phyloP scores from a whole-genome alignment of 2,888 invertebrate genomes.

The Zelleria hepariella region DNA sequence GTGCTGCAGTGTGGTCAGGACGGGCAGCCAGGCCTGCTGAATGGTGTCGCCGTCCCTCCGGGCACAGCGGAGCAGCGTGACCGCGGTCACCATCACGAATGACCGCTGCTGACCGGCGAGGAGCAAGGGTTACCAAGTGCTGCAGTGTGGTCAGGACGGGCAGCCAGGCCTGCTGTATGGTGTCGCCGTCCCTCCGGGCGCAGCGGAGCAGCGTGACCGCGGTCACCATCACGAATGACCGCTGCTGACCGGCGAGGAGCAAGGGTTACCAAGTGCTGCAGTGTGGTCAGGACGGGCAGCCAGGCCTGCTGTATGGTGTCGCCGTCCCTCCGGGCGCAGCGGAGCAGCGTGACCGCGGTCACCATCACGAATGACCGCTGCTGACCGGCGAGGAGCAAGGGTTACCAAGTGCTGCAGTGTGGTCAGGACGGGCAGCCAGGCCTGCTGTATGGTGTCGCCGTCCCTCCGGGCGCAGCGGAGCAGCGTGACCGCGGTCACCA shows the following conservation, averaged over 20 bases:
- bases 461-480: conserved; percentile 92
- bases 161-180: conserved; percentile 95
- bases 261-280: conserved; percentile 87
- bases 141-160: conserved; percentile 95
- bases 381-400: too few relatives aligned
- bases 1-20: conserved; percentile 94
- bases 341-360: conserved; percentile 92
- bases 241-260: conserved; percentile 84
- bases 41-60: conserved; percentile 93
- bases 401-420: conserved; percentile 88
- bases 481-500: conserved; percentile 95
- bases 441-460: conserved; percentile 91
- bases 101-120: conserved; percentile 83
- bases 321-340: conserved; percentile 92
- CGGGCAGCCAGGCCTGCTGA: conserved; percentile 95
- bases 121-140: conserved; percentile 80
- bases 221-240: conserved; percentile 92
- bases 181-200: conserved; percentile 92
- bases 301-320: conserved; percentile 93
- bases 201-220: conserved; percentile 91
- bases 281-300: conserved; percentile 95
- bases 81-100: conserved; percentile 94
- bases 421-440: conserved; percentile 96
- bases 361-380: conserved; percentile 92
- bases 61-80: conserved; percentile 91